phyloP scores from a whole-genome alignment of 2,888 invertebrate species.

The Drosophila pullipes region DNA sequence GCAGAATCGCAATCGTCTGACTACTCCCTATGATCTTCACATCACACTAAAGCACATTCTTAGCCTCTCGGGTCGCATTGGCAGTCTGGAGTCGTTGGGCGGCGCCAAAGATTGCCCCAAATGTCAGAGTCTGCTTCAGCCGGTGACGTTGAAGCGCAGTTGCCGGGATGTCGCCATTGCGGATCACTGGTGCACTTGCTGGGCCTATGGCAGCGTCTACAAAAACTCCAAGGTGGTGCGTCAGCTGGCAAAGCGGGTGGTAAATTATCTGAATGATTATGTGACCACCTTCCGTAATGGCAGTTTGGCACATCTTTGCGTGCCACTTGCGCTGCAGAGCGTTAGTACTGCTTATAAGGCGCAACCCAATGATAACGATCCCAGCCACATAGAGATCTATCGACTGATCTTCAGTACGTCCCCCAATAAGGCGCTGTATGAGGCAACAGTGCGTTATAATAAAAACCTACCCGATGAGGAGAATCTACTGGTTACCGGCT shows the following conservation, averaged over 20 bases:
- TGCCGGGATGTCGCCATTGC: conserved; percentile 90
- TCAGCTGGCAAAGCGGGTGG: conserved; percentile 86
- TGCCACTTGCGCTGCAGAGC: conserved; percentile 86
- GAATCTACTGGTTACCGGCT: conserved; percentile 86
- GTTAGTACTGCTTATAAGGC: conserved; percentile 87
- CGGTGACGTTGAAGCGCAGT: conserved; percentile 88
- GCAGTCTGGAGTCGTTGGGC: conserved; percentile 44
- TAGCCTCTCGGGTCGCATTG: conserved; percentile 86
- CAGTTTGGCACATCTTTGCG: conserved; percentile 86
- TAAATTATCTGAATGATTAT: conserved; percentile 82
- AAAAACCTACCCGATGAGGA: conserved; percentile 61
- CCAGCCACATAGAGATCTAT: conserved; percentile 85
- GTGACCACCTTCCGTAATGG: conserved; percentile 79
- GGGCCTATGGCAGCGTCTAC: conserved; percentile 86
- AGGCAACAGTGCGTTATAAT: conserved; percentile 88
- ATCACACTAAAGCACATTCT: conserved; percentile 90
- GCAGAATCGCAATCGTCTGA: conserved; percentile 88
- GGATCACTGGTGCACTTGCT: conserved; percentile 92
- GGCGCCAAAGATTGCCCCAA: conserved; percentile 87
- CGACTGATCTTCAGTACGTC: conserved; percentile 90
- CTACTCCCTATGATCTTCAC: conserved; percentile 91
- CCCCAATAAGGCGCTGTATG: conserved; percentile 90
- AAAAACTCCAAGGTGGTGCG: conserved; percentile 86
- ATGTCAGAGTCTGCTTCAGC: conserved; percentile 89
- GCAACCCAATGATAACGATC: conserved; percentile 44